A percentile compares a stretch with the other conserved stretches of the same genome.
These are phyloP conservation scores for Arctopsyche grandis DNA, from an alignment of 1,140 invertebrate genomes.

Conservation along the genomic window DNA sequence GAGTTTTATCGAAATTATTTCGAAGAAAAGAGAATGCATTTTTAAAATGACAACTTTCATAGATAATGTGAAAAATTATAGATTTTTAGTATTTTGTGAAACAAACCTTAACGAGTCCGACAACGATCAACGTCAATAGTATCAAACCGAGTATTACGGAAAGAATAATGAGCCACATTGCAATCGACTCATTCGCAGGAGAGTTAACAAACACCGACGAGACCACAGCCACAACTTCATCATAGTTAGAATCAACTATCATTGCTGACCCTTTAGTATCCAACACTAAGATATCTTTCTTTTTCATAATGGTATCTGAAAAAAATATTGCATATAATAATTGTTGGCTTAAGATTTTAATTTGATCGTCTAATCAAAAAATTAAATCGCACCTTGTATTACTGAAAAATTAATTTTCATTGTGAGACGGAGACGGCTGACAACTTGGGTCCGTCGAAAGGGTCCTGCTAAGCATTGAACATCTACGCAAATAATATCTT, in stretches of 20 bases:
- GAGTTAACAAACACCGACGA: slow-evolving; percentile 59
- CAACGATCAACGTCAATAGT: slow-evolving; percentile 57
- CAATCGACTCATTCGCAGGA: slow-evolving; percentile 53
- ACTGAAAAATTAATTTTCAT: slow-evolving; percentile 43
- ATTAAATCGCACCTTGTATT: slow-evolving; percentile 39
- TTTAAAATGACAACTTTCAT: too few relatives aligned
- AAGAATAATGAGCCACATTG: slow-evolving; percentile 60
- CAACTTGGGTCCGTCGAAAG: slow-evolving; percentile 31
- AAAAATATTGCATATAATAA: slow-evolving; percentile 21
- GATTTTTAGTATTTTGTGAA: neutral
- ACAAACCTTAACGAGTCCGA: slow-evolving; percentile 59
- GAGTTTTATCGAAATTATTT: too few relatives aligned
- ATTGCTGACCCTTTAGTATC: neutral
- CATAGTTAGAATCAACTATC: slow-evolving; percentile 7
- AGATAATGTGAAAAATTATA: too few relatives aligned
- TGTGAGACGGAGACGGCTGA: slow-evolving; percentile 25
- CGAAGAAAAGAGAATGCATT: too few relatives aligned
- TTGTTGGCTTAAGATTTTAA: too few relatives aligned
- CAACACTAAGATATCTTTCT: slow-evolving; percentile 45
- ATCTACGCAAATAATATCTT: slow-evolving; percentile 33
- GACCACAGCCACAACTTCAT: slow-evolving; percentile 34
- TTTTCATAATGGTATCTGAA: slow-evolving; percentile 40
- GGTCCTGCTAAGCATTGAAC: slow-evolving; percentile 42
- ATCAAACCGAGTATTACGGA: slow-evolving; percentile 60
- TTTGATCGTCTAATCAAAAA: neutral